These are phyloP conservation scores for Solenopsis fugax DNA, from an alignment of 1,140 invertebrate species.

Conservation along the genomic window DNA sequence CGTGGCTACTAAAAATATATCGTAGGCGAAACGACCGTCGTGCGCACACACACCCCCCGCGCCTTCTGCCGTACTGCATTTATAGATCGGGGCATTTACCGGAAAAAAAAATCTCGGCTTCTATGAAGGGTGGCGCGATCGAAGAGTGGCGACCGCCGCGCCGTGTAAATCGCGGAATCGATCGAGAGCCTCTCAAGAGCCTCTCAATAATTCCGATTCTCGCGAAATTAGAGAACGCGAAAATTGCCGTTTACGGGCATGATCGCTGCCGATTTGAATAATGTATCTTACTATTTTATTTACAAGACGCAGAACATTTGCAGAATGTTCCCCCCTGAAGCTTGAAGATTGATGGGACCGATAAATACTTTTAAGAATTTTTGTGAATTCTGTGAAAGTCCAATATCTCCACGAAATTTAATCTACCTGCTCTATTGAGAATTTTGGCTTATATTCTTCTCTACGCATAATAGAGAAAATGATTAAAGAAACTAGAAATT, in stretches of 20 bases:
- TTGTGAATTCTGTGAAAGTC: background rate
- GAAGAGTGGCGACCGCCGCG: background rate
- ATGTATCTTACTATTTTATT: background rate
- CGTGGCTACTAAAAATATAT: conserved; percentile 61
- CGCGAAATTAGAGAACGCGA: conserved; percentile 1
- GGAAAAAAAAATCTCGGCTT: conserved; percentile 24
- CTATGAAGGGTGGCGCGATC: background rate
- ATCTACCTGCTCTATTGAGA: background rate
- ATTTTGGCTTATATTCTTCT: background rate
- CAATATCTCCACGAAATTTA: background rate
- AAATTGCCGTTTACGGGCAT: background rate
- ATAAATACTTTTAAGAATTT: background rate
- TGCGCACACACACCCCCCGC: conserved; percentile 12
- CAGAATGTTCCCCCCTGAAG: background rate
- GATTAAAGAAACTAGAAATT: too few relatives aligned
- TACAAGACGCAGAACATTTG: background rate
- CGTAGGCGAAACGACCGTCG: conserved; percentile 42
- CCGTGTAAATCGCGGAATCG: background rate
- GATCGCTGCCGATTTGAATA: background rate
- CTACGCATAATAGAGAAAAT: too few relatives aligned
- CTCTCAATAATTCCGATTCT: background rate
- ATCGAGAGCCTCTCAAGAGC: background rate
- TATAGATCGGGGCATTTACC: conserved; percentile 54
- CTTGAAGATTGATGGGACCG: background rate
- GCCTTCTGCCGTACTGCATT: conserved; percentile 29